Conservation (phyloP, 2,113 vertebrate species). For the Callionymus lyra region DNA sequence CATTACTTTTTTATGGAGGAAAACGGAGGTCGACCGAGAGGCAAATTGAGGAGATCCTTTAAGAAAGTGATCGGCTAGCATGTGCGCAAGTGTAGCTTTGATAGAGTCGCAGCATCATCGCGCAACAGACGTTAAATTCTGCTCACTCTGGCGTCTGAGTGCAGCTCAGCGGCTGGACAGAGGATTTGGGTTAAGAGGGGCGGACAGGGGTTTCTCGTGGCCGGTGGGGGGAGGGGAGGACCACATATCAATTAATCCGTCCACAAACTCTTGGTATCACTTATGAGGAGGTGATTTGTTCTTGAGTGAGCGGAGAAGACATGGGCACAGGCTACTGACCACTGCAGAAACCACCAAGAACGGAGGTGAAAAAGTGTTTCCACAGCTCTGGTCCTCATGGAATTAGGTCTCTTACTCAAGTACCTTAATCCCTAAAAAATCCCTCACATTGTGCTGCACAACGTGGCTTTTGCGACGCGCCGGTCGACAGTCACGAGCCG, state of each 20-base stretch:
- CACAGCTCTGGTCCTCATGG: conserved; percentile 9
- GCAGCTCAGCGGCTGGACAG: conserved; percentile 15
- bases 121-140: conserved; percentile 21
- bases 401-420: conserved; percentile 25
- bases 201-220: conserved; percentile 2
- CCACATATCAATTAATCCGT: conserved; percentile 20
- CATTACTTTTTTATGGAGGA: too few species aligned
- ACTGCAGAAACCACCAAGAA: too few species aligned
- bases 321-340: too few species aligned
- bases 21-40: too few species aligned
- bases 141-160: conserved; percentile 28
- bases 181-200: conserved; percentile 27
- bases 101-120: not conserved
- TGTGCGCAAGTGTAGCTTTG: too few species aligned
- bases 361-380: too few species aligned
- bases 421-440: conserved; percentile 52
- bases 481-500: conserved; percentile 6
- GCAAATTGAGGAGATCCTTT: too few species aligned
- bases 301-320: too few species aligned
- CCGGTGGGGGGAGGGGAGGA: not conserved
- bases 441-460: conserved; percentile 44
- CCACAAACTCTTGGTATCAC: too few species aligned
- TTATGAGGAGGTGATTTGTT: too few species aligned
- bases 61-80: too few species aligned
- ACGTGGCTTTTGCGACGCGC: conserved; percentile 27